Conservation (phyloP, 2,888 invertebrate species). For the Mesoligia furuncula region DNA sequence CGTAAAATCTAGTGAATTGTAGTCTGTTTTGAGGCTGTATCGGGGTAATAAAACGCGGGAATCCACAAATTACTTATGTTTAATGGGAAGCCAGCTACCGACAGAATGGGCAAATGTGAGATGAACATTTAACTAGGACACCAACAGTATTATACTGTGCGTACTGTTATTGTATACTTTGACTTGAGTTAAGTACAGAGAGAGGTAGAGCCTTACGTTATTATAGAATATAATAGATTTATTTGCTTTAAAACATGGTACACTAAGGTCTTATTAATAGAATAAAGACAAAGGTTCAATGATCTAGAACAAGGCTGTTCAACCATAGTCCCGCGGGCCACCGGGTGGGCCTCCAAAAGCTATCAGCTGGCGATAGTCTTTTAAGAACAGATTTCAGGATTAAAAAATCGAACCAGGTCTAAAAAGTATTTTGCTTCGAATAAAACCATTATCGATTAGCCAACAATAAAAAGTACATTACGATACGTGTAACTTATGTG, state of each 20-base stretch:
- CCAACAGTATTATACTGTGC: neutral
- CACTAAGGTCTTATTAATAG: too few relatives aligned
- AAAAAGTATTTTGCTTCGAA: too few relatives aligned
- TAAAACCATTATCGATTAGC: too few relatives aligned
- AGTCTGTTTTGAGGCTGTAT: conserved; percentile 30
- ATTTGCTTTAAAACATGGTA: too few relatives aligned
- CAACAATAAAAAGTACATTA: too few relatives aligned
- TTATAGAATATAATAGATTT: too few relatives aligned
- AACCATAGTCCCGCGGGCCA: neutral
- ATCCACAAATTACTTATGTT: conserved; percentile 53
- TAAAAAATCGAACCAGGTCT: neutral
- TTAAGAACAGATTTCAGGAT: neutral
- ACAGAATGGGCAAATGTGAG: conserved; percentile 21
- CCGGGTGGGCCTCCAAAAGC: neutral
- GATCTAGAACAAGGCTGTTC: neutral
- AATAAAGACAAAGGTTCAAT: neutral
- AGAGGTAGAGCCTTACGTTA: neutral
- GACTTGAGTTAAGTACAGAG: neutral
- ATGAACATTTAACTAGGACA: conserved; percentile 16
- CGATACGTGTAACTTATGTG: too few relatives aligned
- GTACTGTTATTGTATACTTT: conserved; percentile 16
- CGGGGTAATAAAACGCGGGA: conserved; percentile 47
- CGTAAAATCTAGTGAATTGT: conserved; percentile 61
- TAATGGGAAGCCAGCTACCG: conserved; percentile 34
- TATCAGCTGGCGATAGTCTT: neutral